A percentile compares a stretch with the other conserved stretches of the same genome.
phyloP scores from a whole-genome alignment of 2,113 vertebrate species.

The Etheostoma spectabile region DNA sequence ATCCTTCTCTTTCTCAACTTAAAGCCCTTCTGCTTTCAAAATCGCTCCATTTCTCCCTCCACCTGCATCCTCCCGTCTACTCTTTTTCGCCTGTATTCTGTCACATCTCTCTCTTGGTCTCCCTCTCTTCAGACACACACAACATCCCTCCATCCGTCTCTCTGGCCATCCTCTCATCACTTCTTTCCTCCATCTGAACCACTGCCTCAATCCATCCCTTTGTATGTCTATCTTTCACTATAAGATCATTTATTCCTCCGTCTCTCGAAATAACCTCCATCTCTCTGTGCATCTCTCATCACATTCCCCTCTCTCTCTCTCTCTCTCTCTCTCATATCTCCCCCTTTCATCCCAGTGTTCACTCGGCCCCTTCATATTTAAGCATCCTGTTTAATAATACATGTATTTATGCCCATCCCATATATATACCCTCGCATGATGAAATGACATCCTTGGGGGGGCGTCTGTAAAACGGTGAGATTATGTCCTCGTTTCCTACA shows the following conservation, averaged over 20 bases:
- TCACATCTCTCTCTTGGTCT: not conserved
- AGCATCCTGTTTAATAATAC: not conserved
- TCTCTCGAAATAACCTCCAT: conserved; percentile 5
- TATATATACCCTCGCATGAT: not conserved
- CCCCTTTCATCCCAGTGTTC: not conserved
- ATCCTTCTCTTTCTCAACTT: conserved; percentile 15
- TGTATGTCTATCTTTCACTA: conserved; percentile 4
- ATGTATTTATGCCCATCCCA: not conserved
- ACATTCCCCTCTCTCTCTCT: not conserved
- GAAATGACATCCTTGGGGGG: not conserved
- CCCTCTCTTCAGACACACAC: conserved; percentile 5
- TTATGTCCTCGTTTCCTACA: accelerated
- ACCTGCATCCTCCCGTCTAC: conserved; percentile 28
- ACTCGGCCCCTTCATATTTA: not conserved
- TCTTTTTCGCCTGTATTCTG: conserved; percentile 25
- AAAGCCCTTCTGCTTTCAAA: conserved; percentile 46
- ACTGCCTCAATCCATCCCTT: conserved; percentile 19
- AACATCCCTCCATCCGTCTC: conserved; percentile 11
- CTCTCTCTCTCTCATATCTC: not conserved
- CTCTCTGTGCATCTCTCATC: not conserved
- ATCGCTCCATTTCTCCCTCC: not conserved
- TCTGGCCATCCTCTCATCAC: not conserved
- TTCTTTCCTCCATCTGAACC: conserved; percentile 24
- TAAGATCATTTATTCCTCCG: conserved; percentile 6
- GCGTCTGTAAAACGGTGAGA: too few relatives aligned